Percentiles rank a stretch among this genome's conserved stretches.
Evolutionary conservation across 2,888 invertebrate species (phyloP).

Genomic region (Drosophila prolongata): DNA sequence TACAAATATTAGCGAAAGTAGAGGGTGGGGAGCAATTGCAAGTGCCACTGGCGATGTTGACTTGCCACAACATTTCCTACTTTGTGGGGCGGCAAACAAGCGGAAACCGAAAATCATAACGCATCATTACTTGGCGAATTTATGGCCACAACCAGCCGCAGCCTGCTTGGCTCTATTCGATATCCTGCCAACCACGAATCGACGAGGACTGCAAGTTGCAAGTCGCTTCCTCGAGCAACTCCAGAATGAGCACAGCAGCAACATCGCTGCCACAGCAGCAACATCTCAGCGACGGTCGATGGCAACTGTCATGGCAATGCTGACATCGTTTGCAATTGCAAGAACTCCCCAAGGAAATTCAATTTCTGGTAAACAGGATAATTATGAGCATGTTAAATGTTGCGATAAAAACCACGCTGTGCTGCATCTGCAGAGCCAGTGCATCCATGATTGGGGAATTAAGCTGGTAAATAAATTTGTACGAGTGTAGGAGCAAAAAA

Average conservation of each 20-base stretch:
- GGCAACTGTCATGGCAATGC: constrained; percentile 68
- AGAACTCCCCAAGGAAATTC: constrained; percentile 73
- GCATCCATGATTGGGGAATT: constrained; percentile 77
- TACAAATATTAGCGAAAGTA: constrained; percentile 40
- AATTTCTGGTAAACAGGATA: constrained; percentile 81
- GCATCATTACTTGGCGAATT: constrained; percentile 81
- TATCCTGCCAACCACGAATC: constrained; percentile 14
- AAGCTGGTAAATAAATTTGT: constrained; percentile 68
- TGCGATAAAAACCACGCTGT: constrained; percentile 80
- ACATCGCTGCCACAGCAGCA: constrained; percentile 12
- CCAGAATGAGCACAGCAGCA: constrained; percentile 44
- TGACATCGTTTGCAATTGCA: constrained; percentile 60
- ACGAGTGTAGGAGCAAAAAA: constrained; percentile 12
- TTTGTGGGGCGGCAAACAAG: constrained; percentile 66
- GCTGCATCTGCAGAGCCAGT: constrained; percentile 56
- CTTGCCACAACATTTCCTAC: constrained; percentile 62
- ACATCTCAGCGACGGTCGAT: constrained; percentile 31
- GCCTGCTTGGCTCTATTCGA: constrained; percentile 14
- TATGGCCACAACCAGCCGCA: constrained; percentile 53
- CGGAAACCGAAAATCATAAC: constrained; percentile 80
- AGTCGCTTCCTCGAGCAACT: constrained; percentile 52
- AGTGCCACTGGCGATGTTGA: constrained; percentile 38
- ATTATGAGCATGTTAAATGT: constrained; percentile 81
- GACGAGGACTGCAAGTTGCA: constrained; percentile 45
- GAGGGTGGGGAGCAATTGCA: constrained; percentile 9